Conservation (phyloP, 1,140 invertebrate species). For the Penaeus indicus region DNA sequence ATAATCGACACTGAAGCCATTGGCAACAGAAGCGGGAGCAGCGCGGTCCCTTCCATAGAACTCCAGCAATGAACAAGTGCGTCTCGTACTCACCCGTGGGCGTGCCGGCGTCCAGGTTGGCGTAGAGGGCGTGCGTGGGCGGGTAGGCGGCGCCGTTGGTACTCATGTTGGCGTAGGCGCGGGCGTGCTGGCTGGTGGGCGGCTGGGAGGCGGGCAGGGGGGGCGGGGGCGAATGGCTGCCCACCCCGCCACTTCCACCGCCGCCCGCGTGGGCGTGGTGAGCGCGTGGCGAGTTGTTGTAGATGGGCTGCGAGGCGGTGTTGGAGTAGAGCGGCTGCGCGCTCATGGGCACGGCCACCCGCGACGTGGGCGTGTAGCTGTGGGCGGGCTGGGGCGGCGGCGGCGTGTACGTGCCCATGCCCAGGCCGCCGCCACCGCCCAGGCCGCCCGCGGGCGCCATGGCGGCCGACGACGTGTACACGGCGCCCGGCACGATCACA, state of each 20-base stretch:
- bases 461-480: conserved; percentile 47
- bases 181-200: conserved; percentile 35
- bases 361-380: conserved; percentile 54
- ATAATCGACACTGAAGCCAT: too few relatives aligned
- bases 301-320: conserved; percentile 57
- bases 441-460: conserved; percentile 42
- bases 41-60: conserved; percentile 1
- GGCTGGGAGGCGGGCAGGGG: conserved; percentile 45
- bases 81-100: too few relatives aligned
- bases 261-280: conserved; percentile 24
- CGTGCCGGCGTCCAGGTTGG: conserved; percentile 36
- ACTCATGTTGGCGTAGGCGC: conserved; percentile 50
- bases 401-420: conserved; percentile 22
- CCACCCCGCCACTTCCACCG: background rate
- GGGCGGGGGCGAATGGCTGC: conserved; percentile 42
- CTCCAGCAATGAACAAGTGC: too few relatives aligned
- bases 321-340: conserved; percentile 57
- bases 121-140: conserved; percentile 41
- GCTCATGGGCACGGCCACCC: conserved; percentile 50
- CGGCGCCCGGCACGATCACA: conserved; percentile 41
- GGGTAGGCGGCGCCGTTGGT: conserved; percentile 55
- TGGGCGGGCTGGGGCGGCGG: conserved; percentile 55
- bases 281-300: conserved; percentile 43
- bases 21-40: too few relatives aligned
- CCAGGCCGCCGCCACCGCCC: conserved; percentile 32